Conservation (phyloP, 2,113 vertebrate species). For the Callionymus lyra region DNA sequence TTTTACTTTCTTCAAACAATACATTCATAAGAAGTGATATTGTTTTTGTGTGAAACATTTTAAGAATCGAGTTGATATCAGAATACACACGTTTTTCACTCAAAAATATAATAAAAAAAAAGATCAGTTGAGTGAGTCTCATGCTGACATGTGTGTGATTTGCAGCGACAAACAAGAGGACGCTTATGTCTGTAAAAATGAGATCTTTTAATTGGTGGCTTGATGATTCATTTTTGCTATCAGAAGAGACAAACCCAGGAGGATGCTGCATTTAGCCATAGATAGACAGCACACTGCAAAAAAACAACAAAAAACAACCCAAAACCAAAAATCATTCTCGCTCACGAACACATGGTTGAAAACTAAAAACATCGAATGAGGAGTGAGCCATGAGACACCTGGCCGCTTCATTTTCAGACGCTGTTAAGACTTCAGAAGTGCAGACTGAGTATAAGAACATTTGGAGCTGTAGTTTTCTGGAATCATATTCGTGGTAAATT, state of each 20-base stretch:
- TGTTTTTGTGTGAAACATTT: too few species aligned
- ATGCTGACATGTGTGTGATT: too few species aligned
- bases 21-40: too few species aligned
- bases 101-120: too few species aligned
- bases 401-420: constrained; percentile 11
- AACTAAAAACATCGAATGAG: constrained; percentile 12
- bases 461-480: constrained; percentile 33
- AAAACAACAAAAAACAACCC: constrained; percentile 17
- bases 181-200: constrained; percentile 57
- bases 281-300: constrained; percentile 38
- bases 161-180: constrained; percentile 31
- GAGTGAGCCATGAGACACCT: constrained; percentile 8
- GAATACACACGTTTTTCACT: too few species aligned
- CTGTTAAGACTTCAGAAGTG: constrained; percentile 34
- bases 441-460: constrained; percentile 54
- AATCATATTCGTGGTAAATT: constrained; percentile 35
- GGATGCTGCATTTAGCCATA: constrained; percentile 44
- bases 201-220: constrained; percentile 67
- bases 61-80: too few species aligned
- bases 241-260: constrained; percentile 53
- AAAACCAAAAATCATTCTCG: constrained; percentile 31
- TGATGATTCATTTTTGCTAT: constrained; percentile 63
- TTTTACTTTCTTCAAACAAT: too few species aligned
- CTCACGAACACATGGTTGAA: constrained; percentile 23
- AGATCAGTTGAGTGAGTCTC: too few species aligned